Evolutionary conservation across 2,888 invertebrate species (phyloP).

Genomic region (Agonopterix arenella): DNA sequence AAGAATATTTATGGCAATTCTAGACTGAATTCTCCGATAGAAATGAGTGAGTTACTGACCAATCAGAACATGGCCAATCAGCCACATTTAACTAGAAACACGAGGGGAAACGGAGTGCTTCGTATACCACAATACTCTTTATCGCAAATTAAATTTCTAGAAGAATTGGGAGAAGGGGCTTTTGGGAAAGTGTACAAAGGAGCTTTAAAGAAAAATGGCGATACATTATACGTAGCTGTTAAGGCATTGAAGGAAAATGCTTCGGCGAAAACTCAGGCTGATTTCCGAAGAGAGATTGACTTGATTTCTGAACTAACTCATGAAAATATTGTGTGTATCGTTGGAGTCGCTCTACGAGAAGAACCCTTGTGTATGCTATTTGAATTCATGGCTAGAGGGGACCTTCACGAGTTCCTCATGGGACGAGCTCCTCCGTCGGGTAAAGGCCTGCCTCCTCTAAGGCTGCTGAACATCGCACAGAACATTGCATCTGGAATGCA

Average conservation of each 20-base stretch:
- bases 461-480: conserved; percentile 92
- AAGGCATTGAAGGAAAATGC: conserved; percentile 97
- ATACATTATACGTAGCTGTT: conserved; percentile 90
- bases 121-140: conserved; percentile 91
- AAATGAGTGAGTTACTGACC: conserved; percentile 87
- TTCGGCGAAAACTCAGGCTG: conserved; percentile 91
- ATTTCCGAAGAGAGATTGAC: conserved; percentile 96
- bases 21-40: conserved; percentile 86
- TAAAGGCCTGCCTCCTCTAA: conserved; percentile 85
- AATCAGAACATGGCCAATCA: conserved; percentile 67
- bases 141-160: conserved; percentile 89
- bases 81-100: conserved; percentile 62
- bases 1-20: conserved; percentile 91
- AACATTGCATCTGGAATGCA: conserved; percentile 93
- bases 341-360: conserved; percentile 93
- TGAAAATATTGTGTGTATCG: conserved; percentile 95
- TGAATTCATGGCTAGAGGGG: conserved; percentile 98
- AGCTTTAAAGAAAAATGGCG: conserved; percentile 83
- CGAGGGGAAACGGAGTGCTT: conserved; percentile 70
- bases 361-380: conserved; percentile 97
- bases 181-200: conserved; percentile 99
- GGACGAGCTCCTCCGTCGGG: conserved; percentile 92
- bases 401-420: conserved; percentile 96
- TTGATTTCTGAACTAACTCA: conserved; percentile 96
- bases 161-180: conserved; percentile 96